Base-by-base conservation (phyloP, 2,797 vertebrate genomes). In the Anguilla marmorata region DNA sequence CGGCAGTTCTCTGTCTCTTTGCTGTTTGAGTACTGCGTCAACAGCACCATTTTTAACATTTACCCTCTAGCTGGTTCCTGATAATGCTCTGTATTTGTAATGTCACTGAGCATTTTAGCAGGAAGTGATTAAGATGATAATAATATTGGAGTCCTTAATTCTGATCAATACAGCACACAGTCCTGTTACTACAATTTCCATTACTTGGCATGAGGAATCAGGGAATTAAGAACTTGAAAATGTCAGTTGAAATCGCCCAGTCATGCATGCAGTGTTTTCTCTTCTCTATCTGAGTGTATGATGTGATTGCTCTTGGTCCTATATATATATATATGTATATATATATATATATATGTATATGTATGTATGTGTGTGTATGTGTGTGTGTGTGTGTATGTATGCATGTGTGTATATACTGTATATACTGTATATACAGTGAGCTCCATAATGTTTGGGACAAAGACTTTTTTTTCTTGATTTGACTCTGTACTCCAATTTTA, bases 41-140 rank as follows among this genome's bases (percentile, higher is more conserved):
- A 85, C 84, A 60, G 50, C 50, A 58, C 33, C 54, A 33, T 85
- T 85, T 84, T 48, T 58, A 85, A 66, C 66, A 30, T 86, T 74
- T 86, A 33, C 41, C 66, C 45, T 86, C 45, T 48, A 50, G 41
- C 66, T 24, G 8, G 11, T n/a, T 50, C 33, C 63, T 74, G 85
- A 74, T 74, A 86, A 74, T 86, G 14, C 24, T 21, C 24, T 60
- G 16, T 69, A 72, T 86, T 74, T 86, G 19, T 74, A 74, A 72
- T 74, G 30, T 50, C 66, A 86, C 41, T 66, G 63, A 72, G 63
- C 58, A 41, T 54, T 76, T 86, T 56, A n/a, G 12, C 69, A 86
- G 86, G 48, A 86, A 33, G 66, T 41, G 50, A 74, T 86, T 72
- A 86, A 24, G 85, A 86, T 72, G 45, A 52, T 52, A 86, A 86